Percentiles rank a stretch among this genome's conserved stretches.
Evolutionary conservation across 2,113 vertebrate genomes (phyloP).

Genomic region (Nerophis lumbriciformis): DNA sequence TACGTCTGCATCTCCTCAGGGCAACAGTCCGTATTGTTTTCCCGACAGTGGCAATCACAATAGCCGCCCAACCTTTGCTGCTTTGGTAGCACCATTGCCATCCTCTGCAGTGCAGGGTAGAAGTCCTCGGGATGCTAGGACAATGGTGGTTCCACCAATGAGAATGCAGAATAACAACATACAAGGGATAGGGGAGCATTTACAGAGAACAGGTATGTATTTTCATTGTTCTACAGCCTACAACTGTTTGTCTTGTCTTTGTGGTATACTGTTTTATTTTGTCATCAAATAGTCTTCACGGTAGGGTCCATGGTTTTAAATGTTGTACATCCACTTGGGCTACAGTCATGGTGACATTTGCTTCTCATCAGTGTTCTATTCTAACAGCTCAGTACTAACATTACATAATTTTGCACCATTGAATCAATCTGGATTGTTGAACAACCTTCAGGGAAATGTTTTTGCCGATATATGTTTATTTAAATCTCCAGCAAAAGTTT

Average conservation of each 20-base stretch:
- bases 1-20: slow-evolving; percentile 79
- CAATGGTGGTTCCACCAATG: slow-evolving; percentile 88
- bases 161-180: slow-evolving; percentile 77
- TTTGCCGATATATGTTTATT: no score
- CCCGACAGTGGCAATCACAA: slow-evolving; percentile 76
- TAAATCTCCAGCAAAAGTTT: no score
- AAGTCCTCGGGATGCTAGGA: slow-evolving; percentile 78
- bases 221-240: not conserved
- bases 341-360: no score
- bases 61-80: slow-evolving; percentile 47
- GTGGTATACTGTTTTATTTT: no score
- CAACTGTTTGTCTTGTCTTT: not conserved
- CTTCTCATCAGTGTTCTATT: no score
- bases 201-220: slow-evolving; percentile 75
- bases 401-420: no score
- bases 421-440: no score
- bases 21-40: slow-evolving; percentile 81
- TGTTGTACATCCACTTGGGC: no score
- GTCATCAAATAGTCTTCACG: no score
- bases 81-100: slow-evolving; percentile 40
- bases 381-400: no score
- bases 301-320: no score
- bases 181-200: slow-evolving; percentile 64
- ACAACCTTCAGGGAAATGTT: no score
- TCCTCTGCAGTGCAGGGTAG: slow-evolving; percentile 56